Evolutionary conservation across 2,797 vertebrate genomes (phyloP), one percentile per base, ranked within the genome.

Genomic region (Coendou prehensilis): DNA sequence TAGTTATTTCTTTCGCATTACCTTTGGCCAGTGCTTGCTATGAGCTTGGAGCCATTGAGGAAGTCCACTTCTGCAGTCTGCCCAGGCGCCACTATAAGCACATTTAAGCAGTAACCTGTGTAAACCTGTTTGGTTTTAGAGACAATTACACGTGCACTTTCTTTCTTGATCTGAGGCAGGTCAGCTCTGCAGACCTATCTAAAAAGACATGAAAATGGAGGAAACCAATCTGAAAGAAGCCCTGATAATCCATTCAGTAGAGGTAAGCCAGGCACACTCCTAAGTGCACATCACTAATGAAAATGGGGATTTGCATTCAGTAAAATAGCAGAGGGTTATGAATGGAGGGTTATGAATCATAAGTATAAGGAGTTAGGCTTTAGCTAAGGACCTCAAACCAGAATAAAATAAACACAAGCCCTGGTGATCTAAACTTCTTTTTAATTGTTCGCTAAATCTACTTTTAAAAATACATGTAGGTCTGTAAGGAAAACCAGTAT

Each of bases 121-220:
- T 52, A 45, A 82, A 54, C 45, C 30, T 79, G 4, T 76, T 61
- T 63, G 33, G 22, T 75, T 41, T 76, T 81, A 6, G n/a, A 8
- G 4, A 33, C n/a, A 9, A 1, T 89, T 81, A 1, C 5, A 26
- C 8, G 50, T 96, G 18, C 13, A 33, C 81, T 97, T 96, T 57
- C 87, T 93, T 15, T 94, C 96, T 93, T 90, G 71, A 26, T 86
- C 8, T 86, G 97, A 92, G 93, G 28, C 91, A 99, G 99, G 97
- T 99, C 99, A 52, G 99, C 99, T 45, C 98, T 99, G 6, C 99
- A 99, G 93, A 99, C 99, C 93, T 99, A 99, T 96, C 98, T 99
- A 78, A 99, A 99, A 98, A 99, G 99, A 97, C 99, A 99, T 9
- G 99, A 99, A 95, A 99, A 98, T 52, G 98, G 98, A 6, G 98